Evolutionary conservation across 2,888 invertebrate species (phyloP), one percentile per base, ranked within the genome.

Genomic region (Xestia c-nigrum): DNA sequence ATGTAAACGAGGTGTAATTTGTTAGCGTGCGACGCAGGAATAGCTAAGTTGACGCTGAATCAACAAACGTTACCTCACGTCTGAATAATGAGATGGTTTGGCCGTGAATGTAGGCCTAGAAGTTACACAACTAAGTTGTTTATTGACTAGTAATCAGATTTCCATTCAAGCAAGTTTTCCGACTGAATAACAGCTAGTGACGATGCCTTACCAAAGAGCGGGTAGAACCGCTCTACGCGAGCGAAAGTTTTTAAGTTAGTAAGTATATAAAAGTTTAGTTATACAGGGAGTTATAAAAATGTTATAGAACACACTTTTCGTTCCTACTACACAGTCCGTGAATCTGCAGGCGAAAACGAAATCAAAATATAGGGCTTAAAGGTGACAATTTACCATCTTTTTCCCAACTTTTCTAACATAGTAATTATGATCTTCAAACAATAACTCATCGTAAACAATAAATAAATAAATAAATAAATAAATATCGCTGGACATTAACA

Each of bases 21-120:
- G 74, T 57, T 69, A 19, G 38, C 67, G 63, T 65, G 68, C 68
- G 40, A 47, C 24, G 52, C 46, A 46, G 40, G 69, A 69, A 80
- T 76, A 12, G 50, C 16, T 65, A 52, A 69, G 81, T 79, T 68
- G 21, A 50, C 57, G n/a, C n/a, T 64, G 38, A 68, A n/a, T 43
- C 66, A 55, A 64, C 73, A 38, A 31, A 63, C 38, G 40, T 74
- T 80, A 66, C 52, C 19, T 46, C 59, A 66, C 38, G 46, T 52
- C 10, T 19, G 10, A 7, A 4, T 7, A 74, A 64, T 43, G 47
- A 31, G 24, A 59, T 52, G 46, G 61, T 2, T 43, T 14, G 67
- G 24, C 50, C 67, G 21, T 79, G 63, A 75, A 74, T 55, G 31
- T 63, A 50, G 43, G 46, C 12, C 57, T 19, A 43, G 9, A 50